Conservation (phyloP, 2,113 vertebrate genomes). For the Lynx canadensis region DNA sequence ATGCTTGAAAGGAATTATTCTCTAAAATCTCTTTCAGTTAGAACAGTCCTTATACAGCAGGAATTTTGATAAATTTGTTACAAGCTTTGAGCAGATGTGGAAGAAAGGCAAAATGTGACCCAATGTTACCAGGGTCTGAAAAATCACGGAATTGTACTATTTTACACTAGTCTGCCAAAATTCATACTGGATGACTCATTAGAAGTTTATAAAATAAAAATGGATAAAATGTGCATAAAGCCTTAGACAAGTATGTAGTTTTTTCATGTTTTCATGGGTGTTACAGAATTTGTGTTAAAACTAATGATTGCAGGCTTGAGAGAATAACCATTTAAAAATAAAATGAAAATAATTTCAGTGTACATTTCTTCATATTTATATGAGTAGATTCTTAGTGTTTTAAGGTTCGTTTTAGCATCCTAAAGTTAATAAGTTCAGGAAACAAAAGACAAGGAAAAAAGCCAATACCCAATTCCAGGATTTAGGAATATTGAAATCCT, state of each 20-base stretch:
- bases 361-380: slow-evolving; percentile 5
- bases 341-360: slow-evolving; percentile 24
- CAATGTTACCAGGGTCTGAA: slow-evolving; percentile 40
- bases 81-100: slow-evolving; percentile 41
- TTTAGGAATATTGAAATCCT: neutral
- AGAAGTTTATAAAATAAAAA: slow-evolving; percentile 69
- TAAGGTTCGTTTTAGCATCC: slow-evolving; percentile 1
- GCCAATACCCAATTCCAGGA: neutral
- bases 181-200: slow-evolving; percentile 58
- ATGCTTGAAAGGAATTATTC: neutral
- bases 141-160: slow-evolving; percentile 34
- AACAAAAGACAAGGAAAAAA: neutral
- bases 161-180: slow-evolving; percentile 55
- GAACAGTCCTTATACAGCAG: neutral
- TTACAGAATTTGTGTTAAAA: slow-evolving; percentile 59
- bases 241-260: slow-evolving; percentile 28
- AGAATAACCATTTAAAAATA: slow-evolving; percentile 47
- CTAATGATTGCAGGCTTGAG: neutral
- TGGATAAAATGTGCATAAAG: slow-evolving; percentile 48
- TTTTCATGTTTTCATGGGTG: slow-evolving; percentile 47
- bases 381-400: neutral
- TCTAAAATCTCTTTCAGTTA: slow-evolving; percentile 25
- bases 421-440: neutral
- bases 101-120: slow-evolving; percentile 33
- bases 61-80: slow-evolving; percentile 35